These are phyloP conservation scores for cat (Felis catus) DNA, from an alignment of 2,113 vertebrate species.

Conservation along the genomic window F.catus_Fca126_mat1.0 CM031420.1:45118501-45119000, in stretches of 20 bases:
- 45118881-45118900: neutral
- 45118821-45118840: neutral
- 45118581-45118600: neutral
- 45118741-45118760: neutral
- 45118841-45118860: neutral
- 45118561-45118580: neutral
- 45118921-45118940: neutral
- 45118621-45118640: neutral
- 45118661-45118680: neutral
- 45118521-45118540: neutral
- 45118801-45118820: neutral
- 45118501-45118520: neutral
- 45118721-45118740: neutral
- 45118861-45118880: neutral
- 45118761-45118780: fast-evolving
- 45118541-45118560: neutral
- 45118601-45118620: neutral
- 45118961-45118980: neutral
- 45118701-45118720: neutral
- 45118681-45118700: neutral
- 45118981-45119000: neutral
- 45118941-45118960: neutral
- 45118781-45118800: neutral
- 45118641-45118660: neutral
- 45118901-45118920: neutral